Base-by-base conservation (phyloP, 2,797 vertebrate species). In the Buceros bicornis region DNA sequence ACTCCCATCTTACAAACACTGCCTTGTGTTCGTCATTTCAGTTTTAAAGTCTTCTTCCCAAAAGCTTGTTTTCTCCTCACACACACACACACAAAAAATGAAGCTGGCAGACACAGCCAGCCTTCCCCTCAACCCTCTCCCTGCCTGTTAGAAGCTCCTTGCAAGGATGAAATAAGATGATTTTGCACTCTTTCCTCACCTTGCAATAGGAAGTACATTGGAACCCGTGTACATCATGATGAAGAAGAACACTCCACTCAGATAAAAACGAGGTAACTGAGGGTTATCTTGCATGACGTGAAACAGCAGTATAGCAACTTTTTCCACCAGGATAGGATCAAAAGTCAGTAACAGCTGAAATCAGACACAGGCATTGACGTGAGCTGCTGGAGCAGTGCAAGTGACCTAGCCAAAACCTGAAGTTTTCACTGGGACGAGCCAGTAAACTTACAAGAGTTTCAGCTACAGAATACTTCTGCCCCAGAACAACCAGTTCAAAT, bases 191-290 rank as follows among this genome's bases (percentile, higher is more conserved):
- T 56, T 86, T 64, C 71, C 98, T 98, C 95, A 99, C 99, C 99
- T 99, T 80, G 99, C 99, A 42, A 99, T 98, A 88, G 99, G 99
- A 96, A 99, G 99, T 66, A 99, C 99, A 16, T 99, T 99, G 97
- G 99, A 99, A 94, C 99, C 99, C 0, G 99, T 99, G 98, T 99
- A 99, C 99, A 99, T 99, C 99, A 99, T 99, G 97, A 99, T 99
- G 97, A 99, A 99, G 98, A 99, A 99, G 98, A 99, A 99, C 15
- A 99, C 98, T 66, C 99, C 99, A 13, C 98, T 99, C 95, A 99
- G 98, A 97, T 99, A 99, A 92, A 99, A 99, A 25, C 99, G 99
- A 98, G 99, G 99, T 97, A 99, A 98, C 96, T 99, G 99, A 16
- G 99, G 99, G 96, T 99, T 99, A 97, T 99, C 99, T 97, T 99